phyloP scores from a whole-genome alignment of 2,888 invertebrate genomes.

The Drosophila testacea region DNA sequence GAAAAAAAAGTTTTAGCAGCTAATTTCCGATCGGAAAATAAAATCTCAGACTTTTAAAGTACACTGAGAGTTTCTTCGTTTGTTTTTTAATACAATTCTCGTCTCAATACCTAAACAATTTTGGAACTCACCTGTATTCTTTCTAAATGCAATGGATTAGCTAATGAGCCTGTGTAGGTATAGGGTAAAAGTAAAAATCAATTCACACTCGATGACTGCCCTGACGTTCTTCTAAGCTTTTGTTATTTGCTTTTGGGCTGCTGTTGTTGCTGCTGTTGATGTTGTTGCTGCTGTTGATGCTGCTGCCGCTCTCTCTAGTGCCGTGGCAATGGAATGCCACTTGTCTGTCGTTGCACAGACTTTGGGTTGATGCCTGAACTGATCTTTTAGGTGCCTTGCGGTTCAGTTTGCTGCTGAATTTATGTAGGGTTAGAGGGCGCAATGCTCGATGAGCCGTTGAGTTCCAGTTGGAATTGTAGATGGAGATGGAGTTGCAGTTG shows the following conservation, averaged over 20 bases:
- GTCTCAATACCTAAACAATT: too few species aligned
- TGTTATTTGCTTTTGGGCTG: conserved; percentile 71
- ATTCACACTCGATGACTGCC: conserved; percentile 79
- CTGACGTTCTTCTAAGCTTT: conserved; percentile 64
- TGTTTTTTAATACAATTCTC: too few species aligned
- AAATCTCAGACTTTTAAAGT: too few species aligned
- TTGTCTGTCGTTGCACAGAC: conserved; percentile 67
- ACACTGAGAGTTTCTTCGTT: too few species aligned
- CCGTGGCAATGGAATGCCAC: conserved; percentile 80
- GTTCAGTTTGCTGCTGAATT: conserved; percentile 65
- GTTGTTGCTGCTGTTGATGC: conserved; percentile 58
- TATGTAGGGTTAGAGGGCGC: conserved; percentile 83
- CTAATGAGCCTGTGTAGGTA: neutral
- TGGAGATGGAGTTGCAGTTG: conserved; percentile 17
- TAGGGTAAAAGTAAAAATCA: conserved; percentile 71
- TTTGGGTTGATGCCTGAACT: conserved; percentile 32
- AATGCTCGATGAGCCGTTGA: conserved; percentile 71
- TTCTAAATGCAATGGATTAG: neutral
- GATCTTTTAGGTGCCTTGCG: conserved; percentile 44
- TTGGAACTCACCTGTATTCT: too few species aligned
- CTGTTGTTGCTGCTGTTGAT: conserved; percentile 53
- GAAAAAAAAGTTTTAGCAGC: too few species aligned
- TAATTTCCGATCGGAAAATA: too few species aligned
- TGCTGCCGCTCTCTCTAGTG: conserved; percentile 56
- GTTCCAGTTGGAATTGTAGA: conserved; percentile 29